Base-by-base conservation (phyloP, 2,113 vertebrate species). In the Nycticryphes semicollaris region DNA sequence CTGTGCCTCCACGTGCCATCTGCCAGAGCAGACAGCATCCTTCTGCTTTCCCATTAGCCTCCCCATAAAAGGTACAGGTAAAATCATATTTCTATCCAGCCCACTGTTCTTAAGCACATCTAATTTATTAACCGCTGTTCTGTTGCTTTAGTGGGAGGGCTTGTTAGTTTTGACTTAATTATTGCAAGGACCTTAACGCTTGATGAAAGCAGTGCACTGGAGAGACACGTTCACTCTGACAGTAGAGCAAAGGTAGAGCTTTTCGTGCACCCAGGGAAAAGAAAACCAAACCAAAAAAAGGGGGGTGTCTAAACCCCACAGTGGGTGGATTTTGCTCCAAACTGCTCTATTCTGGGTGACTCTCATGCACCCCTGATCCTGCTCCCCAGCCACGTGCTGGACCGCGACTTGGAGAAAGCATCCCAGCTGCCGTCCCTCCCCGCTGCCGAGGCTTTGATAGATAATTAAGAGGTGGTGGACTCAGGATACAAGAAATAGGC, bases 341-440 rank as follows among this genome's bases (percentile, higher is more conserved):
- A 35, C 37, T 27, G 30, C 43, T 69, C 70, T 39, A 3, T 14
- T 27, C 30, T 27, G 45, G 0, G 30, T 2, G 53, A 47, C 50
- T 72, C 30, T 37, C 1, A 0, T 6, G 14, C 88, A 20, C 1
- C 0, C 33, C 18, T 0, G 2, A 39, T 35, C 70, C 77, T 0
- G 0, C 60, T 93, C 83, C 81, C 70, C 83, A 25, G 64, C 56
- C 90, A 31, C 3, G 31, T 73, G 93, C 81, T 21, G 62, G 66
- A 75, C 47, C 9, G 3, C 3, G 10, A 7, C 54, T 22, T 2
- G 9, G 76, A 47, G 76, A 9, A 47, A 60, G 56, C 59, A 21
- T 27, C 83, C 74, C 60, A 43, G 37, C 72, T 92, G 73, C 89
- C 11, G 0, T 24, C 69, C 69, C 73, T 68, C 67, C 68, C 75